Evolutionary conservation across 2,797 vertebrate genomes (phyloP), one percentile per base, ranked within the genome.

Genomic region (Petrocephalus schoutedeni): DNA sequence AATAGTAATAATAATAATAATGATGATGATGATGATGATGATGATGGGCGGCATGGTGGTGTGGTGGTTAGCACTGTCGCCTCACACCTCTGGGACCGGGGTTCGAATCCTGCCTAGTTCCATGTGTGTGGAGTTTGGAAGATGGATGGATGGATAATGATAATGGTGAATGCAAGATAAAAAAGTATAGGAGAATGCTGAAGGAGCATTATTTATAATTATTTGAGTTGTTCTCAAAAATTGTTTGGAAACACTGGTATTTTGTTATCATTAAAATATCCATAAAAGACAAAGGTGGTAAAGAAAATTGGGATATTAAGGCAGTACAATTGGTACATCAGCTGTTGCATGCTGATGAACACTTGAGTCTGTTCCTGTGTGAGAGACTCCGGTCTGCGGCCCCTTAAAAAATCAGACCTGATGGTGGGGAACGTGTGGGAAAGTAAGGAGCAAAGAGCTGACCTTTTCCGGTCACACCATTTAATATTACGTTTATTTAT

Each of bases 401-500:
- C 0, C 83, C 83, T 85, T 85, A 85, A 85, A 85, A 85, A 56
- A 54, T 19, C 32, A 14, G 51, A 51, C 23, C 9, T 36, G 51
- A 74, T 51, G 56, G 89, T 88, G 89, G 74, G 77, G 28, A 36
- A 86, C 84, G 87, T 92, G 93, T 95, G 95, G 95, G 94, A 95
- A 95, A 94, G 90, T 88, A 89, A 86, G 88, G 87, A 89, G 88
- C 83, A 28, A 41, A 87, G 89, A 89, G 86, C 90, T 85, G 61
- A 87, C 83, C 61, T 88, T 91, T 95, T 95, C 95, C 94, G 95
- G 92, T 96, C 95, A 93, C 95, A 96, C 94, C 95, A 93, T 95
- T 95, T 95, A 90, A 93, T 93, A 94, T 93, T 91, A 58, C 92
- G 91, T 94, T 94, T 95, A 96, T 96, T 96, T 95, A 95, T 94